These are phyloP conservation scores for Onychostoma macrolepis DNA, from an alignment of 2,113 vertebrate species.

Conservation along the genomic window DNA sequence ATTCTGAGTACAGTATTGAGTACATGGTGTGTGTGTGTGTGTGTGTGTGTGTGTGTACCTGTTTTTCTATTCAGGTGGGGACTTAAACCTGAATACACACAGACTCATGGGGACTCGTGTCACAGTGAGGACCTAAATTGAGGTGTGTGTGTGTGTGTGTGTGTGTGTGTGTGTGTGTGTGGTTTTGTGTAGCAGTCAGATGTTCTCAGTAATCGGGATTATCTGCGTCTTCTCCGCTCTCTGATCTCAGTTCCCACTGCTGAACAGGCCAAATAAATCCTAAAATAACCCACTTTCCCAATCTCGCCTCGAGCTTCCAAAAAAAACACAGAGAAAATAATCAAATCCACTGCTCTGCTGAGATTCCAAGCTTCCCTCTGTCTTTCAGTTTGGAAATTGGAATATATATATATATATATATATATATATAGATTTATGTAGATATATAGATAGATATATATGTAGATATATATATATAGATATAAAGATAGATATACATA, in stretches of 20 bases:
- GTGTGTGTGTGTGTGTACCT: not conserved
- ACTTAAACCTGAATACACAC: no score
- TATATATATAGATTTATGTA: no score
- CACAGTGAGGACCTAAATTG: no score
- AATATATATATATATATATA: no score
- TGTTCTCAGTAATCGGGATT: not conserved
- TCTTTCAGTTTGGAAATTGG: not conserved
- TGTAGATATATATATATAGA: no score
- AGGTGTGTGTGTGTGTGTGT: not conserved
- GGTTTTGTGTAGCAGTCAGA: not conserved
- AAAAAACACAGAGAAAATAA: not conserved
- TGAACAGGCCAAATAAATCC: conserved; percentile 5
- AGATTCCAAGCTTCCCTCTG: not conserved
- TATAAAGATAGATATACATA: no score
- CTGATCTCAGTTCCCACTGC: conserved; percentile 16
- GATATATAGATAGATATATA: no score
- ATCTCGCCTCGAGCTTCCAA: not conserved
- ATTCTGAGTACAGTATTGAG: not conserved
- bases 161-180: not conserved
- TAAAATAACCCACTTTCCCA: conserved; percentile 6
- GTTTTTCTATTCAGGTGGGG: no score
- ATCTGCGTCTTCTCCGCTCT: not conserved
- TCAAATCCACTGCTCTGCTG: not conserved
- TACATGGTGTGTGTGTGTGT: not conserved
- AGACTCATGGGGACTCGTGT: no score